phyloP scores from a whole-genome alignment of 1,140 invertebrate genomes.

The Zophobas atratus region DNA sequence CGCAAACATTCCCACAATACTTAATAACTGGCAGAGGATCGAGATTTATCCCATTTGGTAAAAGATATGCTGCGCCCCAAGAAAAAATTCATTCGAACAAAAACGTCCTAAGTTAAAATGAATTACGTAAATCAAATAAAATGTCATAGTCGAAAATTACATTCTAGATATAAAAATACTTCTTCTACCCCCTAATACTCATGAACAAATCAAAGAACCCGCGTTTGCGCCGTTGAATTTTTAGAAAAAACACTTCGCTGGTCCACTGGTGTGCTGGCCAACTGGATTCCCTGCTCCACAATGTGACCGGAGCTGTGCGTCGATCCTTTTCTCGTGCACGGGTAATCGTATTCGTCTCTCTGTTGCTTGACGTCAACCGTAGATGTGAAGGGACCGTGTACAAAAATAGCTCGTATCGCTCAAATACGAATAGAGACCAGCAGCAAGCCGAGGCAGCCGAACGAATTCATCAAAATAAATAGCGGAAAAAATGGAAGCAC shows the following conservation, averaged over 20 bases:
- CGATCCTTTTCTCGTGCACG: conserved; percentile 43
- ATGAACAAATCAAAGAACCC: conserved; percentile 61
- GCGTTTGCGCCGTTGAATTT: conserved; percentile 56
- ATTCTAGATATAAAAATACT: conserved; percentile 58
- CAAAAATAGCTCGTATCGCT: conserved; percentile 65
- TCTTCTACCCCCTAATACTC: conserved; percentile 50
- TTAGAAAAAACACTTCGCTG: conserved; percentile 45
- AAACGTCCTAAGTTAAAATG: conserved; percentile 48
- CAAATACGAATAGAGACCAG: conserved; percentile 49
- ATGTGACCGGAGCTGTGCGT: conserved; percentile 58
- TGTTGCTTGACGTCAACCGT: conserved; percentile 59
- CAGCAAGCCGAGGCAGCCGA: neutral
- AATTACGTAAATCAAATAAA: conserved; percentile 54
- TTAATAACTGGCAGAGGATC: conserved; percentile 15
- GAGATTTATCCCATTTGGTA: conserved; percentile 40
- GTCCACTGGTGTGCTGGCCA: conserved; percentile 55
- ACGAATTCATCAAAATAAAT: no score
- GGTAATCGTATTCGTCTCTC: conserved; percentile 48
- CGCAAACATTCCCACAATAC: conserved; percentile 21
- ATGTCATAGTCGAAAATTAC: conserved; percentile 48
- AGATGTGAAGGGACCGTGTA: conserved; percentile 63
- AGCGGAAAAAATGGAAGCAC: no score
- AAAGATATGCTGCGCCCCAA: conserved; percentile 19
- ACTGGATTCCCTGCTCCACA: conserved; percentile 57
- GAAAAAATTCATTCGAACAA: conserved; percentile 39